A percentile compares a stretch with the other conserved stretches of the same genome.
Evolutionary conservation across 2,888 invertebrate genomes (phyloP).

Genomic region (Entomobrya proxima): DNA sequence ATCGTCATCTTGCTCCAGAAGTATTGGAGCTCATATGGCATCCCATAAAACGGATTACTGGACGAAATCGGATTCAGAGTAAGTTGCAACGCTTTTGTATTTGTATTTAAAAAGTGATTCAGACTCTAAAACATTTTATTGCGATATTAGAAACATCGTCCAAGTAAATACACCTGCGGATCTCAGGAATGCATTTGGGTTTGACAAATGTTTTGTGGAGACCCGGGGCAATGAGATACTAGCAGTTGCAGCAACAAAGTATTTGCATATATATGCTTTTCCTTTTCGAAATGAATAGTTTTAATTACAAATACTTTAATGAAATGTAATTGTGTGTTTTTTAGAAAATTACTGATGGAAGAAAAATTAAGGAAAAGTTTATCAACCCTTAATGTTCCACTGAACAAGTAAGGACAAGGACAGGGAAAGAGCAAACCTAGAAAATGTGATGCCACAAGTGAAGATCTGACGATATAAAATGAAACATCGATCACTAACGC

Average conservation of each 20-base stretch:
- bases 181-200: conserved; percentile 34
- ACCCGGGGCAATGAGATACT: conserved; percentile 46
- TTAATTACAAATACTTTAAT: neutral
- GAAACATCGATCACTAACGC: no score
- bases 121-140: neutral
- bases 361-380: conserved; percentile 52
- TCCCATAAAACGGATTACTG: neutral
- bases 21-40: neutral
- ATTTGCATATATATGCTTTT: neutral
- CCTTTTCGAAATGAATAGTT: neutral
- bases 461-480: no score
- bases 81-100: neutral
- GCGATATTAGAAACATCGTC: conserved; percentile 19
- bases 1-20: neutral
- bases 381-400: conserved; percentile 23
- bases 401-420: neutral
- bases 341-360: conserved; percentile 57
- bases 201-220: conserved; percentile 56
- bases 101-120: neutral
- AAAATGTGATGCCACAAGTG: no score
- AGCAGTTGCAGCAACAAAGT: conserved; percentile 60
- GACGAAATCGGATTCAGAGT: conserved; percentile 21
- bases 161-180: conserved; percentile 46
- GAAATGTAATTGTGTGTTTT: neutral
- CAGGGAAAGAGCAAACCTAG: no score